A percentile compares a stretch with the other conserved stretches of the same genome.
These are phyloP conservation scores for Clarias magur DNA, from an alignment of 2,113 vertebrate species.

Conservation along the genomic window DNA sequence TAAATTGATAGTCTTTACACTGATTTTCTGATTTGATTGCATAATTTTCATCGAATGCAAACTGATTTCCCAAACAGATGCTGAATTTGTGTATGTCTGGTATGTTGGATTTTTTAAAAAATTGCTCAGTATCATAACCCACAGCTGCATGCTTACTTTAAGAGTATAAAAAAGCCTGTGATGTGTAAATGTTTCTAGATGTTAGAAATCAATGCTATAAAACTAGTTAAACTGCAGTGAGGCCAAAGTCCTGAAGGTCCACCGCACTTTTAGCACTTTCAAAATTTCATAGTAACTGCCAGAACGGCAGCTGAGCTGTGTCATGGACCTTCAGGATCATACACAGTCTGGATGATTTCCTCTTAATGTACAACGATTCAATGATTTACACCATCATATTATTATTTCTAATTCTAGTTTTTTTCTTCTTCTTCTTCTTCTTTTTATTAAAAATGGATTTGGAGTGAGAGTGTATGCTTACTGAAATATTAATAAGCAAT, in stretches of 20 bases:
- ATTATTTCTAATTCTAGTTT: background rate
- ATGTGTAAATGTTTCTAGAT: too few species aligned
- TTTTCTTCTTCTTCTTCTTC: background rate
- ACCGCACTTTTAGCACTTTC: background rate
- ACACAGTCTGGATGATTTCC: too few species aligned
- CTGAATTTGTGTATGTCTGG: constrained; percentile 22
- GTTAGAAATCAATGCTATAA: too few species aligned
- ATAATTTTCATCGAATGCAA: background rate
- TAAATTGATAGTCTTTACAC: background rate
- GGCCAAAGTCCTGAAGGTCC: constrained; percentile 9
- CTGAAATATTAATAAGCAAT: too few species aligned
- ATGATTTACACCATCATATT: background rate
- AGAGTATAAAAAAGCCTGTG: background rate
- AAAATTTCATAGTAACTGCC: too few species aligned
- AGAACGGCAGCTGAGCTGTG: background rate
- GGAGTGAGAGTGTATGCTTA: background rate
- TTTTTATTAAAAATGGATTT: background rate
- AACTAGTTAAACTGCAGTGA: too few species aligned
- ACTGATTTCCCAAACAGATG: constrained; percentile 5
- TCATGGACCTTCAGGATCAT: background rate
- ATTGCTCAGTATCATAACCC: constrained; percentile 21
- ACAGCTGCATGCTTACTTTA: constrained; percentile 44
- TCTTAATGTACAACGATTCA: background rate
- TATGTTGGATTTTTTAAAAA: background rate
- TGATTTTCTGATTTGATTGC: background rate